Base-by-base conservation (phyloP, 2,113 vertebrate genomes). In the Vulpes lagopus region DNA sequence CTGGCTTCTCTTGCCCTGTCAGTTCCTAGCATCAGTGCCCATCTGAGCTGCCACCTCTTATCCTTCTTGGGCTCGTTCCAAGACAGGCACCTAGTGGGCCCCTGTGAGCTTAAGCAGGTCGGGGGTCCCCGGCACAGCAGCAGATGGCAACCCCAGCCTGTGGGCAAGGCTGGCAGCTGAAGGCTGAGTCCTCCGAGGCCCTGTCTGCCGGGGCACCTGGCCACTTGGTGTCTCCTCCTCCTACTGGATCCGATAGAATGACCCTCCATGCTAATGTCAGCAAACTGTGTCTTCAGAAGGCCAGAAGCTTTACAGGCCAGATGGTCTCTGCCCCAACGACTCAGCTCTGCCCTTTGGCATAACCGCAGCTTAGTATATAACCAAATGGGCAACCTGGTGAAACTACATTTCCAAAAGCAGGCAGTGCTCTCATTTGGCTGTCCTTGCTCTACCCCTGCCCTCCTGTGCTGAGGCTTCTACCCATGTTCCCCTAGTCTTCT, bases 341-440 rank as follows among this genome's bases (percentile, higher is more conserved):
- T 38, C 19, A 59, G 0, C 64, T 7, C 19, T 4, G 35, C 22
- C 1, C 25, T 4, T 11, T 4, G 27, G 65, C 53, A 22, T 55
- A 71, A 20, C n/a, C 51, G 57, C 76, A 65, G 79, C 76, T 53
- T 4, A 12, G 23, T 30, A 30, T 32, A 23, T 19, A 38, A 20
- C 60, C 17, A 2, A 25, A 14, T 2, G 27, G 22, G 49, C 15
- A 5, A 17, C 25, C 76, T 14, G n/a, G 27, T 17, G 23, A 15
- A 89, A 57, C 51, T 10, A 3, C 53, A 2, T 80, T 32, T 30
- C 49, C 5, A 27, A 22, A 69, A 53, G 27, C 38, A 27, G 49
- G 11, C 3, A 0, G 30, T 30, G 55, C 57, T 17, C 5, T 9
- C 0, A 30, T 62, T 51, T n/a, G 22, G 65, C 0, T 1, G 11